A percentile compares a stretch with the other conserved stretches of the same genome.
phyloP scores from a whole-genome alignment of 2,113 vertebrate genomes.

The Marmota monax region DNA sequence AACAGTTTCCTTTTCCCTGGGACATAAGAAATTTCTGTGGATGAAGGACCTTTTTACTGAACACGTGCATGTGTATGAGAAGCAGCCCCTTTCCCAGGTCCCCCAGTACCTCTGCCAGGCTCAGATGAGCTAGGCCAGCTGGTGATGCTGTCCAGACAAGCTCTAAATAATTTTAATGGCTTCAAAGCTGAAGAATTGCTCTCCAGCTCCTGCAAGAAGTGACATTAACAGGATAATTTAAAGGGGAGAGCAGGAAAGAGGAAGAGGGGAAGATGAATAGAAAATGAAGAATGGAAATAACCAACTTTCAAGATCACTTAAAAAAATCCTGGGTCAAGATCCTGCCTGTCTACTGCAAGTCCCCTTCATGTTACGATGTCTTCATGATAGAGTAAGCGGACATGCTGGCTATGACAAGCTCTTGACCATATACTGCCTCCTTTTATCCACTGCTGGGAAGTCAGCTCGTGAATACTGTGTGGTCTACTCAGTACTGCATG shows the following conservation, averaged over 20 bases:
- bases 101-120: background rate
- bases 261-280: conserved; percentile 65
- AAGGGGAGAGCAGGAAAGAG: conserved; percentile 10
- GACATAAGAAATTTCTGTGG: background rate
- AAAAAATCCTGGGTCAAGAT: background rate
- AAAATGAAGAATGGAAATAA: conserved; percentile 42
- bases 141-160: conserved; percentile 79
- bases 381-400: too few relatives aligned
- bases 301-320: background rate
- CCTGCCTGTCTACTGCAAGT: background rate
- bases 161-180: conserved; percentile 85
- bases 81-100: background rate
- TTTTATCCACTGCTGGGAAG: background rate
- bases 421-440: background rate
- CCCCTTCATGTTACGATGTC: background rate
- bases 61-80: accelerated
- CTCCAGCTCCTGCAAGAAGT: conserved; percentile 75
- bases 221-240: conserved; percentile 80
- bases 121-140: conserved; percentile 71
- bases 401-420: background rate
- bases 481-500: background rate
- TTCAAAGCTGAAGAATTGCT: conserved; percentile 73
- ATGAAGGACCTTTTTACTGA: background rate
- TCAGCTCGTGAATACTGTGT: background rate
- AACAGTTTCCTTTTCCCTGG: background rate